Evolutionary conservation across 1,140 invertebrate species (phyloP).

Genomic region (Heliconius hewitsoni): DNA sequence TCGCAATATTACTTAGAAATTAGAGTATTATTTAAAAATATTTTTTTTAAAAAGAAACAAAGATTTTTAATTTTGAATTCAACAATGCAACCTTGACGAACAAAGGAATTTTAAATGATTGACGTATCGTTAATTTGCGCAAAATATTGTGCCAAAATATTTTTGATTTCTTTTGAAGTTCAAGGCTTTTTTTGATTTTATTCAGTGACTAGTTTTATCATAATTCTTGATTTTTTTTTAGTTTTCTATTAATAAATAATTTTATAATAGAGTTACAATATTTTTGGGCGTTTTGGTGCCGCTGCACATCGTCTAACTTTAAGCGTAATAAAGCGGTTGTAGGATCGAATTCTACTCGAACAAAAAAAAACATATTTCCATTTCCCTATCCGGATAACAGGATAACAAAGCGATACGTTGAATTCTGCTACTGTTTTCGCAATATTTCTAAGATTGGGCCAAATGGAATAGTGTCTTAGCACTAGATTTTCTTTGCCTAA

Average conservation of each 20-base stretch:
- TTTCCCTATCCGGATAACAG: too few species aligned
- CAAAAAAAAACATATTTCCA: too few species aligned
- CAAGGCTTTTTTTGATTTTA: slow-evolving; percentile 11
- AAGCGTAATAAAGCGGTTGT: background rate
- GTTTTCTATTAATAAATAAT: background rate
- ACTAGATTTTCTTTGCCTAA: too few species aligned
- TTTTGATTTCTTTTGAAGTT: slow-evolving; percentile 30
- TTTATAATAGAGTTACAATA: background rate
- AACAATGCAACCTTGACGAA: background rate
- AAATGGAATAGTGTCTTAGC: too few species aligned
- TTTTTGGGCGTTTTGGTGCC: background rate
- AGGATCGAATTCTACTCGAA: background rate
- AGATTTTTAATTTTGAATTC: background rate
- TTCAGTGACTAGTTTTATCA: background rate
- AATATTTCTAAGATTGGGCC: too few species aligned
- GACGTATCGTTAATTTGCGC: slow-evolving; percentile 13
- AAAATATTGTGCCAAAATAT: slow-evolving; percentile 13
- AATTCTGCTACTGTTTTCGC: too few species aligned
- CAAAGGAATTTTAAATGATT: slow-evolving; percentile 25
- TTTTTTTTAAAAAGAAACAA: too few species aligned
- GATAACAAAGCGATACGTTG: too few species aligned
- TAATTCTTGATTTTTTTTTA: background rate
- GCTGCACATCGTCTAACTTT: too few species aligned
- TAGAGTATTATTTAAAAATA: too few species aligned
- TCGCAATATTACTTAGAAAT: too few species aligned